Conservation (phyloP, 2,888 invertebrate genomes). For the Autographa gamma region DNA sequence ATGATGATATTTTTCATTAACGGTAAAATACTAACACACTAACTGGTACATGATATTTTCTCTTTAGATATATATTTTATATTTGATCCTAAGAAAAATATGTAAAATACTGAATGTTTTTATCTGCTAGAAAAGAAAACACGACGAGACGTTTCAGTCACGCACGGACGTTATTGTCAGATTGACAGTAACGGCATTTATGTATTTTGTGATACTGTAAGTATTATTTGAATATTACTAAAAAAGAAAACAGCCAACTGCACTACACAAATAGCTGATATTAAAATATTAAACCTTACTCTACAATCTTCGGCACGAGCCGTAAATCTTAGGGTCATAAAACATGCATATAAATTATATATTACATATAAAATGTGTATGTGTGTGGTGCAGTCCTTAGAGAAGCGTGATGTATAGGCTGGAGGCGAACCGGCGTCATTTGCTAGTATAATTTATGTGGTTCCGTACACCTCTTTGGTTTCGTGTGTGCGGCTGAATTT, state of each 20-base stretch:
- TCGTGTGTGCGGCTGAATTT: slow-evolving; percentile 21
- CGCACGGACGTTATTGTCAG: no score
- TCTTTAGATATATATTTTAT: no score
- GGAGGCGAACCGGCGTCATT: slow-evolving; percentile 61
- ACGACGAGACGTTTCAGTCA: no score
- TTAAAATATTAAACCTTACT: slow-evolving; percentile 18
- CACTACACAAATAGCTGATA: slow-evolving; percentile 10
- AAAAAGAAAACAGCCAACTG: slow-evolving; percentile 1
- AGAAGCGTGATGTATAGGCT: slow-evolving; percentile 67
- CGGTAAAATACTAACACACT: no score
- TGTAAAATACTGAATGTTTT: no score
- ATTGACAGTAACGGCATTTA: no score
- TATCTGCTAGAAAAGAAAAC: no score
- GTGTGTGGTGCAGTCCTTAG: slow-evolving; percentile 59
- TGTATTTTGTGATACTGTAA: no score
- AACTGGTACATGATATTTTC: no score
- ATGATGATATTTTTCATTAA: no score
- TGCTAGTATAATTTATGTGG: slow-evolving; percentile 65
- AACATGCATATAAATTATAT: slow-evolving; percentile 77
- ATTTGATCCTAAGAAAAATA: no score
- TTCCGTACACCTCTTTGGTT: slow-evolving; percentile 36
- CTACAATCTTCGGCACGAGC: slow-evolving; percentile 32
- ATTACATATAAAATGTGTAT: slow-evolving; percentile 58
- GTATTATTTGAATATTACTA: neutral
- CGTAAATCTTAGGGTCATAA: slow-evolving; percentile 66